Conservation (phyloP, 2,113 vertebrate species). For the Erinaceus europaeus region DNA sequence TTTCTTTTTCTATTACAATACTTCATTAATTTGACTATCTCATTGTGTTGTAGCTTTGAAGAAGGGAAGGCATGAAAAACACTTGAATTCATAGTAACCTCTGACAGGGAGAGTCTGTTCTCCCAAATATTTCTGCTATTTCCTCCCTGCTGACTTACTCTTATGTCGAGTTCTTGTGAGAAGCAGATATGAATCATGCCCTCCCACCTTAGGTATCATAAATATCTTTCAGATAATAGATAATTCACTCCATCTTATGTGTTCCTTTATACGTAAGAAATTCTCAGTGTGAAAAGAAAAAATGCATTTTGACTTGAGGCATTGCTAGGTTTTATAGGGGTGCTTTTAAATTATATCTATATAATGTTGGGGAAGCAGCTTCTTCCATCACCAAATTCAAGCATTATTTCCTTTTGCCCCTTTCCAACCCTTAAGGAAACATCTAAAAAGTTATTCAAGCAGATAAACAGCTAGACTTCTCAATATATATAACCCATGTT, state of each 20-base stretch:
- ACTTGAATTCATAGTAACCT: conserved; percentile 69
- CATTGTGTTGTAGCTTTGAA: conserved; percentile 65
- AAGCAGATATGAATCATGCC: conserved; percentile 68
- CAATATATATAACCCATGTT: neutral
- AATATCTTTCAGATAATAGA: conserved; percentile 77
- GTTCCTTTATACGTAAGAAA: conserved; percentile 71
- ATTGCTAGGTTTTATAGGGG: conserved; percentile 70
- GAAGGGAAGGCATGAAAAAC: conserved; percentile 43
- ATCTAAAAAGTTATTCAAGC: conserved; percentile 2
- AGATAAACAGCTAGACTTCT: neutral
- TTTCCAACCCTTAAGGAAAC: conserved; percentile 19
- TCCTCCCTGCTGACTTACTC: conserved; percentile 60
- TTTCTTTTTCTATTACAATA: conserved; percentile 58
- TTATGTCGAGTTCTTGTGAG: conserved; percentile 64
- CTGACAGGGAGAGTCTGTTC: conserved; percentile 32
- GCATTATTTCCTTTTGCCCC: conserved; percentile 17
- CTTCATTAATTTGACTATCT: conserved; percentile 68
- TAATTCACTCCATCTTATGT: conserved; percentile 42
- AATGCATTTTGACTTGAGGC: conserved; percentile 60
- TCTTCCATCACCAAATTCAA: conserved; percentile 14
- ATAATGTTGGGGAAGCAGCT: neutral
- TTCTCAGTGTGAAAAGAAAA: conserved; percentile 65
- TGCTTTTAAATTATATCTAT: conserved; percentile 57
- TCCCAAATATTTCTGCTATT: conserved; percentile 73
- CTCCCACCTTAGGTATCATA: conserved; percentile 69